These are phyloP conservation scores for Clamator glandarius DNA, from an alignment of 2,797 vertebrate species.

Conservation along the genomic window DNA sequence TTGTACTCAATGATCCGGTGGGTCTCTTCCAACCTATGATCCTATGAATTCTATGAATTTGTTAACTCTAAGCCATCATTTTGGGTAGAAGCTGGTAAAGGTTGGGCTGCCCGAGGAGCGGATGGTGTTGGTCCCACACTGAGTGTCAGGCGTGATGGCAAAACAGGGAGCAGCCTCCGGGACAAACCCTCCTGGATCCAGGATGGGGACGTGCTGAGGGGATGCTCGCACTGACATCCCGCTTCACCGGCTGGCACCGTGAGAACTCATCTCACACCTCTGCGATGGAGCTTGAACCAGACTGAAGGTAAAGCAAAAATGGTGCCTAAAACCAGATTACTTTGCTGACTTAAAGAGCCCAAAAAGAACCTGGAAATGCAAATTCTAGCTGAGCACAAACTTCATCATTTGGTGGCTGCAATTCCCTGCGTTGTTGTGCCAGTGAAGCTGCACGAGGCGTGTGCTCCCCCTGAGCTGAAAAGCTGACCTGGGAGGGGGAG, in stretches of 20 bases:
- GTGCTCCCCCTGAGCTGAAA: background rate
- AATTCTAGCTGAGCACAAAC: background rate
- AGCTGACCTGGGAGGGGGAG: slow-evolving; percentile 44
- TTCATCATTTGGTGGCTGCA: background rate
- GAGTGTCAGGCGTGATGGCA: background rate
- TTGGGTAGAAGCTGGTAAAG: background rate
- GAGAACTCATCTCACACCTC: background rate
- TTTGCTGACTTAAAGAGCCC: background rate
- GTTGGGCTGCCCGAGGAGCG: background rate
- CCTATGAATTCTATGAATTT: no score
- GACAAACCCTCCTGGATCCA: background rate
- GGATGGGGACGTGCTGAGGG: rapidly evolving
- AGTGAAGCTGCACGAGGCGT: background rate
- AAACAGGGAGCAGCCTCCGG: background rate
- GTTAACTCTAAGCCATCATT: background rate
- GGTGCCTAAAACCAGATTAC: background rate
- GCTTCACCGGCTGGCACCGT: rapidly evolving
- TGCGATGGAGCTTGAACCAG: rapidly evolving
- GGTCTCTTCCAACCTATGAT: no score
- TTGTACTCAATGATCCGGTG: no score
- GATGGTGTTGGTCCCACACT: background rate
- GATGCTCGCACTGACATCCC: background rate
- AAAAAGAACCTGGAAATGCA: background rate
- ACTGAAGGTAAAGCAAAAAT: background rate
- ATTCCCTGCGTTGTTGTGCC: background rate